A percentile compares a stretch with the other conserved stretches of the same genome.
Conservation (phyloP, 2,888 invertebrate species). For the Plebejus melissa region DNA sequence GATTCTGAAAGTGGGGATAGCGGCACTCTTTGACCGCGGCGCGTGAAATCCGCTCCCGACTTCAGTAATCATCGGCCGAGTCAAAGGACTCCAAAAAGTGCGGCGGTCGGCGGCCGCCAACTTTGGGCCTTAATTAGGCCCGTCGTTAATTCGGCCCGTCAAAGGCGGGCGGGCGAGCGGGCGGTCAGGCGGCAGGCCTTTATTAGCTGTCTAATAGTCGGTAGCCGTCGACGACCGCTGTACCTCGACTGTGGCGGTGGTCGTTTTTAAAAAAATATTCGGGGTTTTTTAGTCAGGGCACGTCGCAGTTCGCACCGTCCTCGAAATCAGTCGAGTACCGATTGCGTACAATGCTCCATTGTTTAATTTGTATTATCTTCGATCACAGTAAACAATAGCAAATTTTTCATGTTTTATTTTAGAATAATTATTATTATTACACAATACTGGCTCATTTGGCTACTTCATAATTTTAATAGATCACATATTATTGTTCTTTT, state of each 20-base stretch:
- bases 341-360: not conserved
- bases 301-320: slow-evolving; percentile 49
- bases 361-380: not conserved
- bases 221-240: slow-evolving; percentile 45
- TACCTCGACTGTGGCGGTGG: slow-evolving; percentile 45
- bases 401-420: not conserved
- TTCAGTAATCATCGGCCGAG: slow-evolving; percentile 54
- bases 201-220: slow-evolving; percentile 78
- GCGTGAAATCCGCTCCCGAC: slow-evolving; percentile 45
- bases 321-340: not conserved
- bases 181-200: slow-evolving; percentile 53
- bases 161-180: slow-evolving; percentile 50
- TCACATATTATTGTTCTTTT: not conserved
- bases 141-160: slow-evolving; percentile 73
- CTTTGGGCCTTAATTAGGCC: slow-evolving; percentile 72
- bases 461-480: not conserved
- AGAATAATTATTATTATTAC: not conserved
- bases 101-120: slow-evolving; percentile 53
- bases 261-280: not conserved
- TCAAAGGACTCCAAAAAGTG: slow-evolving; percentile 47
- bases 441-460: not conserved
- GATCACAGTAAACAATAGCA: not conserved
- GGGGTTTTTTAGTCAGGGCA: slow-evolving; percentile 33
- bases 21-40: slow-evolving; percentile 31
- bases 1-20: not conserved